These are phyloP conservation scores for Noctuana brunneofusca DNA, from an alignment of 2,888 invertebrate genomes.

Conservation along the genomic window DNA sequence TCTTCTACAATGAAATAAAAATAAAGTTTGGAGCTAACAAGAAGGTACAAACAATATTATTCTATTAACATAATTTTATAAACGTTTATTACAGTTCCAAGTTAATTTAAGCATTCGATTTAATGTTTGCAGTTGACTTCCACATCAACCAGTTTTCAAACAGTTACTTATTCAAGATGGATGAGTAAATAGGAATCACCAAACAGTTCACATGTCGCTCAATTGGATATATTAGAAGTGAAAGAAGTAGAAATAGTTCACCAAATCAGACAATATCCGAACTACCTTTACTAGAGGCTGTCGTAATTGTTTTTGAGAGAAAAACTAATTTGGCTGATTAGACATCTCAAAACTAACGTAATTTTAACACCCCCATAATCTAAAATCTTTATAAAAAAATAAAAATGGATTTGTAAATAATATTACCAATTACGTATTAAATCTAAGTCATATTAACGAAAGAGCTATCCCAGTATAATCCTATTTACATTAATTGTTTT, in stretches of 20 bases:
- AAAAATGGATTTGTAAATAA: conserved; percentile 7
- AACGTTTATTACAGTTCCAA: not conserved
- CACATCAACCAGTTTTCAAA: not conserved
- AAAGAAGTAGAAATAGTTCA: too few relatives aligned
- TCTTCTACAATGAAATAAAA: too few relatives aligned
- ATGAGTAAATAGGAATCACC: too few relatives aligned
- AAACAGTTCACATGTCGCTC: too few relatives aligned
- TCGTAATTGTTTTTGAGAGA: not conserved
- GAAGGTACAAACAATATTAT: too few relatives aligned
- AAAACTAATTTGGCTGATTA: not conserved
- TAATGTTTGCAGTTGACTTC: not conserved
- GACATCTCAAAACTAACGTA: not conserved
- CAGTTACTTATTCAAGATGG: too few relatives aligned
- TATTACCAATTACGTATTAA: conserved; percentile 1
- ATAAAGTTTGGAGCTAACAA: too few relatives aligned
- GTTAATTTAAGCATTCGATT: not conserved
- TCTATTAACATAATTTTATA: too few relatives aligned
- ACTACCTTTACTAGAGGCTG: not conserved
- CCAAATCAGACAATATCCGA: not conserved
- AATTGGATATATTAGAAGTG: too few relatives aligned
- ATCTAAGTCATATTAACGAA: conserved; percentile 25
- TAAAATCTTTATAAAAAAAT: not conserved
- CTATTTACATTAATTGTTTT: conserved; percentile 29
- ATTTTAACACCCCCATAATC: not conserved
- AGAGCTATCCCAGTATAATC: conserved; percentile 34